Base-by-base conservation (phyloP, 2,888 invertebrate genomes). In the Anarsia innoxiella region DNA sequence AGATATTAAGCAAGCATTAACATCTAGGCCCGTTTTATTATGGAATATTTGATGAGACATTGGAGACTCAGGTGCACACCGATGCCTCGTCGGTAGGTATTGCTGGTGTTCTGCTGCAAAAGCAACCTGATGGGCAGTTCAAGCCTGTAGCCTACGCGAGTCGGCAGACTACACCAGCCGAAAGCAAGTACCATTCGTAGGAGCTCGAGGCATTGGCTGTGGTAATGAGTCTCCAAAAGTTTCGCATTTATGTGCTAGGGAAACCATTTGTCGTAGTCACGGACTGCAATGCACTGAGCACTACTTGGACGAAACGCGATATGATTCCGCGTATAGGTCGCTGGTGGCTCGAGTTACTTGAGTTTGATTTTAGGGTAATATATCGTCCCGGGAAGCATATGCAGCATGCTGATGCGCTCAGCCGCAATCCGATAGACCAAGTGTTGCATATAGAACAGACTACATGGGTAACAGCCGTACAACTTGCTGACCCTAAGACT, bases 41-140 rank as follows among this genome's bases (percentile, higher is more conserved):
- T n/a, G 41, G 48, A 0, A 48, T 65, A 5, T 70, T 54, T 31
- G 39, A 51, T 29, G 46, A 42, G 2, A 11, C 37, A 27, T 13
- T 44, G 6, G 15, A 63, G 53, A 39, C 39, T 2, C 38, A 44
- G 30, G 11, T 41, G 3, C 44, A 44, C 27, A 41, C 40, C 1
- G 44, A 44, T 11, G 44, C 44, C 1, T 37, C 39, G 1, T 31
- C 35, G 10, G 10, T 25, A 8, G 44, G 44, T 3, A 11, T 44
- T 1, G 44, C 30, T 2, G 44, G 40, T n/a, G 36, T 46, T 5
- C 16, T 46, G 6, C n/a, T 46, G 1, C 46, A 46, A 31, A 32
- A 36, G 12, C 43, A 41, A 19, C 23, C 31, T 13, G 12, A 34
- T 9, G 40, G 34, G n/a, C 29, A 9, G 4, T 31, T 11, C 12